These are phyloP conservation scores for Zhuqinia jingwanae DNA, from an alignment of 2,888 invertebrate genomes.

Conservation along the genomic window DNA sequence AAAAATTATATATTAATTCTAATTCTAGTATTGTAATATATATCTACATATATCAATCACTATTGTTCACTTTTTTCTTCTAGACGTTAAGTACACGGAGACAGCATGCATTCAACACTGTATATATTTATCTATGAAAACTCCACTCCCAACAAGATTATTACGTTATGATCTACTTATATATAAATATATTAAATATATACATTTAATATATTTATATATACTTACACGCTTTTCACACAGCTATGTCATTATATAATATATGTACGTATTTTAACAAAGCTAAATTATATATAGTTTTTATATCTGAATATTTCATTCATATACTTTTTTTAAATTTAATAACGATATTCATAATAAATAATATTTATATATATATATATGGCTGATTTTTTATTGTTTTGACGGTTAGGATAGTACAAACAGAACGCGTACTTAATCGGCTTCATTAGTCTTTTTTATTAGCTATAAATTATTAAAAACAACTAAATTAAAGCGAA, in stretches of 20 bases:
- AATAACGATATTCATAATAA: conserved; percentile 1
- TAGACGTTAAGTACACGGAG: background rate
- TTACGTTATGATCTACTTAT: too few species aligned
- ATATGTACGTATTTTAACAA: background rate
- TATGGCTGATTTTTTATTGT: conserved; percentile 26
- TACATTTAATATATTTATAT: background rate
- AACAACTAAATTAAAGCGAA: conserved; percentile 8
- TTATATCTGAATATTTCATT: too few species aligned
- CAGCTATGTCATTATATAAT: too few species aligned
- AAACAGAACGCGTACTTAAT: conserved; percentile 8
- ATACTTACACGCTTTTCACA: conserved; percentile 35
- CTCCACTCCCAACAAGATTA: conserved; percentile 6
- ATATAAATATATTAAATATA: too few species aligned
- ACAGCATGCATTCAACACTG: conserved; percentile 8
- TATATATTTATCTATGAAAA: background rate
- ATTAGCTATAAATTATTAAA: conserved; percentile 10
- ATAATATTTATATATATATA: background rate
- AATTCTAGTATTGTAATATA: conserved; percentile 22
- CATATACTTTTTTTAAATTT: conserved; percentile 3
- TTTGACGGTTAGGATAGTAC: conserved; percentile 12
- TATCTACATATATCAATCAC: conserved; percentile 14
- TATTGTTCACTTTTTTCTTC: background rate
- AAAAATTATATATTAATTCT: conserved; percentile 22
- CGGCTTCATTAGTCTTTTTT: conserved; percentile 26
- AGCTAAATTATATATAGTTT: background rate